Conservation (phyloP, 2,113 vertebrate species). For the Phasianus colchicus region DNA sequence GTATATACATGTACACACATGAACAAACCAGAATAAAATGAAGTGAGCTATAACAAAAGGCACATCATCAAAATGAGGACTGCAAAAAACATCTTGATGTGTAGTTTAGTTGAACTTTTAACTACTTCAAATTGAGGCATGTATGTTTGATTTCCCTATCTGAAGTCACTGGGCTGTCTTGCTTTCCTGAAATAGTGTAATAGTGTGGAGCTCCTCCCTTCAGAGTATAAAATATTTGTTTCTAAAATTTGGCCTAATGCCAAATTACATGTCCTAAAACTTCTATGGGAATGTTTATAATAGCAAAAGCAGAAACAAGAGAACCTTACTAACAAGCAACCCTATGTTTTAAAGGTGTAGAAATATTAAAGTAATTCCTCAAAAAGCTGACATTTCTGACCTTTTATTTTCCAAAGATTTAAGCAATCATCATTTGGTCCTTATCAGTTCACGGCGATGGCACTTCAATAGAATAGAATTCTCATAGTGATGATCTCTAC, state of each 20-base stretch:
- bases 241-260: neutral
- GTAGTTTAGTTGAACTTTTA: neutral
- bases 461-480: neutral
- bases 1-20: neutral
- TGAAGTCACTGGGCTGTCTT: conserved; percentile 29
- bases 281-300: conserved; percentile 5
- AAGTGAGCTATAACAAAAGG: conserved; percentile 30
- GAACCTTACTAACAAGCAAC: neutral
- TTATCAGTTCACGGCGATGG: neutral
- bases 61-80: conserved; percentile 43
- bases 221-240: neutral
- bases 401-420: conserved; percentile 22
- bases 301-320: conserved; percentile 3
- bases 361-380: conserved; percentile 16
- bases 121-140: neutral
- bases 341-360: neutral
- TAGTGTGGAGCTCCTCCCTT: neutral
- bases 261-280: conserved; percentile 6
- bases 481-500: neutral
- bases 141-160: neutral
- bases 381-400: conserved; percentile 7
- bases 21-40: conserved; percentile 4
- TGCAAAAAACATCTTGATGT: neutral
- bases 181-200: conserved; percentile 41
- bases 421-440: neutral